Evolutionary conservation across 2,888 invertebrate species (phyloP).

Genomic region (Melinaea marsaeus): DNA sequence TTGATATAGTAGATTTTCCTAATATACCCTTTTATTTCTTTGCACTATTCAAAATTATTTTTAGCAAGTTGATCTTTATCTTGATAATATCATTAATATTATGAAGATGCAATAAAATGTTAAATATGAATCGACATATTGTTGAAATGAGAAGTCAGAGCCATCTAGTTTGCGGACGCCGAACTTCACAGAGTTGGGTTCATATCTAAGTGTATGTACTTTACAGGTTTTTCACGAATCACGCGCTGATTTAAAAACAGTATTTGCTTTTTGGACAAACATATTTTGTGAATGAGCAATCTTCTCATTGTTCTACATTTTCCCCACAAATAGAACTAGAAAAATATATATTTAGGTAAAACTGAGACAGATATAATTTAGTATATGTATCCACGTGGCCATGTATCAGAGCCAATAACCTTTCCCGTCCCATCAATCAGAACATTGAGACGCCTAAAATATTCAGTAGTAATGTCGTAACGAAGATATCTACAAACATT

Average conservation of each 20-base stretch:
- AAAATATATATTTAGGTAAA: neutral
- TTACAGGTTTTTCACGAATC: neutral
- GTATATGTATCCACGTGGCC: conserved; percentile 21
- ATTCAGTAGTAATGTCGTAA: conserved; percentile 26
- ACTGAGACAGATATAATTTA: conserved; percentile 8
- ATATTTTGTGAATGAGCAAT: neutral
- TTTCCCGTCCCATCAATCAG: conserved; percentile 34
- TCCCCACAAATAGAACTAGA: neutral
- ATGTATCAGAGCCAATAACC: conserved; percentile 36
- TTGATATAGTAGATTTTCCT: too few relatives aligned
- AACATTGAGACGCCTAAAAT: conserved; percentile 29
- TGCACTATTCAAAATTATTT: too few relatives aligned
- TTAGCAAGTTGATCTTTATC: too few relatives aligned
- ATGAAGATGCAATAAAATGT: too few relatives aligned
- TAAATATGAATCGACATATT: too few relatives aligned
- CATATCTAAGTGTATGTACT: neutral
- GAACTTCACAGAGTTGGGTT: neutral
- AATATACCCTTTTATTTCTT: too few relatives aligned
- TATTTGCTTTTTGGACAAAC: neutral
- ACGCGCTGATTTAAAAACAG: neutral
- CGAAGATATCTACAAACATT: conserved; percentile 9
- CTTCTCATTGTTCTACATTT: neutral
- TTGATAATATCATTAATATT: too few relatives aligned
- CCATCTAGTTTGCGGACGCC: neutral
- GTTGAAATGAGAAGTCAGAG: neutral